These are phyloP conservation scores for Epicampocera succincta DNA, from an alignment of 2,888 invertebrate genomes.

Conservation along the genomic window DNA sequence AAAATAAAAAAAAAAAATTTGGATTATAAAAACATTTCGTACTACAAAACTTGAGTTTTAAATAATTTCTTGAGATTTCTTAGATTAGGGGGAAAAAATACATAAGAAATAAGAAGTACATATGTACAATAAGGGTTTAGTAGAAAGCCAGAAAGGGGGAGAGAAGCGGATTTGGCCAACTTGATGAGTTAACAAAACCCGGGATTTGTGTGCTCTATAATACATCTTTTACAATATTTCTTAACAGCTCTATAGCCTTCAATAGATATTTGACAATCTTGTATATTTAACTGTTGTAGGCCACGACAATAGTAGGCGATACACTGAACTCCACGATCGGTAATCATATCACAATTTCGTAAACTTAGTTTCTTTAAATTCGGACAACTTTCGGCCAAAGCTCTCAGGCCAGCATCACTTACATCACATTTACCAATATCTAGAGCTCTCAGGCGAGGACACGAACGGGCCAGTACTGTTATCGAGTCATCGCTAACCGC, in stretches of 20 bases:
- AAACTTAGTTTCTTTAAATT: slow-evolving; percentile 94
- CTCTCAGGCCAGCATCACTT: slow-evolving; percentile 92
- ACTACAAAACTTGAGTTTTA: slow-evolving; percentile 14
- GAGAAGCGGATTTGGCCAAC: not conserved
- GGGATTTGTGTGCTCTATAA: slow-evolving; percentile 97
- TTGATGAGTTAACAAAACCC: slow-evolving; percentile 87
- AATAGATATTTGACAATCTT: slow-evolving; percentile 94
- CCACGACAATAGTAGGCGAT: slow-evolving; percentile 95
- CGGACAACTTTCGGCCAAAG: slow-evolving; percentile 93
- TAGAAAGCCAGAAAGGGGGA: not conserved
- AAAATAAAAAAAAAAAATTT: slow-evolving; percentile 7
- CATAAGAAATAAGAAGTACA: slow-evolving; percentile 17
- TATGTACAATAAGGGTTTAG: slow-evolving; percentile 33
- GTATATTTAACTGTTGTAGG: slow-evolving; percentile 94
- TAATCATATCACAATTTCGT: slow-evolving; percentile 94
- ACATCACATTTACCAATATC: slow-evolving; percentile 97
- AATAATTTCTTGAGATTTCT: slow-evolving; percentile 25
- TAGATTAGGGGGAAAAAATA: not conserved
- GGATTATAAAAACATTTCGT: slow-evolving; percentile 12
- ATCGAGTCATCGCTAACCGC: slow-evolving; percentile 96
- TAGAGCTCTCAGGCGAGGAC: slow-evolving; percentile 91
- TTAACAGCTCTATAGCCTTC: slow-evolving; percentile 95
- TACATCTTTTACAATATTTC: slow-evolving; percentile 94
- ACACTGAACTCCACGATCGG: slow-evolving; percentile 93
- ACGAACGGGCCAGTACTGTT: slow-evolving; percentile 91